Base-by-base conservation (phyloP, 2,797 vertebrate genomes). In the Anolis apletophallus region DNA sequence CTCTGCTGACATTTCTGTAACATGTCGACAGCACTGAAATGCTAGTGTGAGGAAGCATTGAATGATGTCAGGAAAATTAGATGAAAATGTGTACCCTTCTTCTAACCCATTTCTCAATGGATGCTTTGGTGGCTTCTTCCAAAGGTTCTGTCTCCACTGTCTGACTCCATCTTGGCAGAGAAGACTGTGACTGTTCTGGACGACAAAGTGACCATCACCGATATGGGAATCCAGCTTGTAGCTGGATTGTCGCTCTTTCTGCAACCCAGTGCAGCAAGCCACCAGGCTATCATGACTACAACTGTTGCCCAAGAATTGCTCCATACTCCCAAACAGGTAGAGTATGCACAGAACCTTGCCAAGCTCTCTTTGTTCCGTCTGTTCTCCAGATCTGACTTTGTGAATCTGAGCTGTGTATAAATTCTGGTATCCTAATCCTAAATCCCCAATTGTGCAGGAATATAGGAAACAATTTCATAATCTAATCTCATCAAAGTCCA, bases 101-200 rank as follows among this genome's bases (percentile, higher is more conserved):
- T 89, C n/a, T 34, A 34, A n/a, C 68, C 69, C 72, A 76, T 84
- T 71, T 29, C 87, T 89, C 50, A 92, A 7, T 1, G 19, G 29
- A 83, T 90, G 87, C 13, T 74, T 34, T 81, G 7, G 5, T 77
- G 61, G 88, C 5, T 89, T 90, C 88, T 79, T 34, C 79, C 46
- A 4, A 93, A 99, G 99, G 98, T 99, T 84, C 91, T 99, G 90
- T 99, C 99, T 86, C 99, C 98, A 6, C 91, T 99, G 87, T 99
- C 98, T 0, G 98, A 99, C 96, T 98, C 98, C 40, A 99, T 99
- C 96, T 95, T 99, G 96, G 98, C 98, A 1, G 98, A 99, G 96
- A 99, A 98, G 95, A 98, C 98, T 0, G 96, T 99, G 88, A 98
- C 97, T 0, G 98, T 99, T 91, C 91, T 97, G 80, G 98, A 99